Conservation (phyloP, 2,113 vertebrate species). For the Arvicanthis niloticus region DNA sequence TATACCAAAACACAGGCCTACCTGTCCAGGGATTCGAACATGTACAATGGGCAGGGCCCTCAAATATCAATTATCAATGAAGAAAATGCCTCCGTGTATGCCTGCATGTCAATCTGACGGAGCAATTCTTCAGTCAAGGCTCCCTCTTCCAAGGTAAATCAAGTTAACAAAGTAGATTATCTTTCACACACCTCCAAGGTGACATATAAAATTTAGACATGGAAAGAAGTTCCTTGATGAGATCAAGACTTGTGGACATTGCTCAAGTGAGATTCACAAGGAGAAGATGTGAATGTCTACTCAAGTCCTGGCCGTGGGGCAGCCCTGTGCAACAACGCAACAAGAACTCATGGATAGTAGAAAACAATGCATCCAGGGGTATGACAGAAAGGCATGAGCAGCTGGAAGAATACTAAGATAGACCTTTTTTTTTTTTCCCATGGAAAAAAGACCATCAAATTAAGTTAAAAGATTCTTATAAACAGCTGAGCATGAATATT, state of each 20-base stretch:
- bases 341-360: neutral
- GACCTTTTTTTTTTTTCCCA: neutral
- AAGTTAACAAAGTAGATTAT: neutral
- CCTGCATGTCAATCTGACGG: neutral
- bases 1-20: too few relatives aligned
- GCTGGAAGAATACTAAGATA: neutral
- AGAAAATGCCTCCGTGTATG: neutral
- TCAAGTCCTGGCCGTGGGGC: neutral
- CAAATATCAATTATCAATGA: neutral
- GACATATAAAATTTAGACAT: too few relatives aligned
- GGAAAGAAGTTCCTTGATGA: neutral
- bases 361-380: neutral
- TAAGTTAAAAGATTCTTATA: neutral
- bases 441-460: neutral
- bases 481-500: neutral
- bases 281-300: neutral
- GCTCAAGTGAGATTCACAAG: neutral
- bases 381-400: neutral
- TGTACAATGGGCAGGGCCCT: neutral
- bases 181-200: neutral
- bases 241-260: rapidly evolving
- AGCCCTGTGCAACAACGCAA: neutral
- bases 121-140: neutral
- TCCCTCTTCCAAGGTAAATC: neutral
- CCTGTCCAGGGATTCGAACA: neutral